Percentiles rank a stretch among this genome's conserved stretches.
phyloP scores from a whole-genome alignment of 2,113 vertebrate genomes.

The Marmota flaviventris region DNA sequence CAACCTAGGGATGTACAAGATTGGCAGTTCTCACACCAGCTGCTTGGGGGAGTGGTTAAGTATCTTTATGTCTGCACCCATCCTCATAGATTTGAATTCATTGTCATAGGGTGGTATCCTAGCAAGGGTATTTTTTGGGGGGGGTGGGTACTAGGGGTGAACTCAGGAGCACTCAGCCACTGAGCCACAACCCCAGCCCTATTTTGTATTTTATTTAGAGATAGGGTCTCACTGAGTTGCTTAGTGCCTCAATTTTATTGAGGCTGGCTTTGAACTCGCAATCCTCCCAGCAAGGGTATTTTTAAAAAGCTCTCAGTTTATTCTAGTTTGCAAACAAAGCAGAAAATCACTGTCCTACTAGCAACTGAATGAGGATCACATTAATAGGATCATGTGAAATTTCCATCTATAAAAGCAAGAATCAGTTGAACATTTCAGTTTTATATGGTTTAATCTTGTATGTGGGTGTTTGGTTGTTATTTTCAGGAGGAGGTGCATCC shows the following conservation, averaged over 20 bases:
- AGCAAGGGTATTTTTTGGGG: not conserved
- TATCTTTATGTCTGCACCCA: not conserved
- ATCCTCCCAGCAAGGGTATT: not conserved
- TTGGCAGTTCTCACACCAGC: not conserved
- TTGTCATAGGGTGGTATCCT: not conserved
- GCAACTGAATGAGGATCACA: not conserved
- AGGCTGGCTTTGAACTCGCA: no score
- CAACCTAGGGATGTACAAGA: not conserved
- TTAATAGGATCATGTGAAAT: not conserved
- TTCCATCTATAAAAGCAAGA: not conserved
- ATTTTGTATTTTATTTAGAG: no score
- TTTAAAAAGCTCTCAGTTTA: not conserved
- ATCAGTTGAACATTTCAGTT: not conserved
- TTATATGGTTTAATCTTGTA: not conserved
- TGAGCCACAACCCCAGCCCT: no score
- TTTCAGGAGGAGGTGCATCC: not conserved
- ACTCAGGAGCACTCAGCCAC: no score
- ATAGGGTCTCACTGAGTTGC: no score
- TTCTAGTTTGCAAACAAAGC: conserved; percentile 6
- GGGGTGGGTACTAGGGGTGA: no score
- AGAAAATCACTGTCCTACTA: not conserved
- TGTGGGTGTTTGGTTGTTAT: not conserved
- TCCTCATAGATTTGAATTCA: not conserved
- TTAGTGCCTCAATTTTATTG: no score
- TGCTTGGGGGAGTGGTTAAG: not conserved